Evolutionary conservation across 2,113 vertebrate species (phyloP).

Genomic region (Butorides virescens): DNA sequence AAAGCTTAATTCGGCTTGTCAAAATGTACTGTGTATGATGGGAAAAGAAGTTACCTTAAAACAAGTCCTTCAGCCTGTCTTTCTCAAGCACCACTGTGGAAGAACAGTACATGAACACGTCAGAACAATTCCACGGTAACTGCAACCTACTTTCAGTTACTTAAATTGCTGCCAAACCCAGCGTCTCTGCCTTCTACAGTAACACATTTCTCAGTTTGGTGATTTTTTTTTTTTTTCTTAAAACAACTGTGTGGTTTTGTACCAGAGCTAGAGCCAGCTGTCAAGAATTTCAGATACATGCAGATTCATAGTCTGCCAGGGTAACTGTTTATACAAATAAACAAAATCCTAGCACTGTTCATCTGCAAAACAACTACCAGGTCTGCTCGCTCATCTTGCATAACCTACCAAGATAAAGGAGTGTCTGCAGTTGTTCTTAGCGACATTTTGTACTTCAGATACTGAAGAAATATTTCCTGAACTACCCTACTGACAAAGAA

Average conservation of each 20-base stretch:
- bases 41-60: not conserved
- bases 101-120: not conserved
- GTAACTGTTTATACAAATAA: not conserved
- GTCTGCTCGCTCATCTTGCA: not conserved
- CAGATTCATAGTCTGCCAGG: fast-evolving
- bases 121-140: not conserved
- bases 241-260: not conserved
- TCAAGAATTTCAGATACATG: not conserved
- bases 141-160: slow-evolving; percentile 10
- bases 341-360: not conserved
- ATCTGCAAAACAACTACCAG: not conserved
- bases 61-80: not conserved
- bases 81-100: not conserved
- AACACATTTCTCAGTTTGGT: not conserved
- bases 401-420: not conserved
- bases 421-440: not conserved
- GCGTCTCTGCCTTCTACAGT: not conserved
- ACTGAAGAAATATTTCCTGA: not conserved
- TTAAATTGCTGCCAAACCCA: not conserved
- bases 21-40: not conserved
- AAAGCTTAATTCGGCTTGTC: not conserved
- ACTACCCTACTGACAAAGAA: not conserved
- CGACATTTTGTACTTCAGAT: not conserved
- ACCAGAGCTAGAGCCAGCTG: not conserved
- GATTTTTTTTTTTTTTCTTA: not conserved